A percentile compares a stretch with the other conserved stretches of the same genome.
These are phyloP conservation scores for Platysteira castanea DNA, from an alignment of 2,113 vertebrate species.

Conservation along the genomic window DNA sequence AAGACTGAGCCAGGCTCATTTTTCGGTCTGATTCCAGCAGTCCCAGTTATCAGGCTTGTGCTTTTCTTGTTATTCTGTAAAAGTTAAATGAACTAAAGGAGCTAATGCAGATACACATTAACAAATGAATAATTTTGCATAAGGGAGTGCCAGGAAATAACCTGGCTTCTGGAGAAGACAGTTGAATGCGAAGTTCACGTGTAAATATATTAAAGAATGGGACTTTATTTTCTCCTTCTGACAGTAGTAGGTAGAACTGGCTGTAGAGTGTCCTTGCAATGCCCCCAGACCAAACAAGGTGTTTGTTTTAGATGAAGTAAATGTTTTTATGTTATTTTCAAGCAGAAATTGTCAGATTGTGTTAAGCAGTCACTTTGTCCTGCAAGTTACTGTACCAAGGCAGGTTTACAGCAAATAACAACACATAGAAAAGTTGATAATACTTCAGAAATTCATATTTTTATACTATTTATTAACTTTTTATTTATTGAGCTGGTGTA, in stretches of 20 bases:
- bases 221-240: background rate
- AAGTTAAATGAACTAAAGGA: background rate
- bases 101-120: background rate
- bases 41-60: background rate
- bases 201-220: background rate
- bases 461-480: background rate
- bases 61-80: background rate
- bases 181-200: background rate
- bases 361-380: background rate
- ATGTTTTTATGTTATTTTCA: background rate
- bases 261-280: background rate
- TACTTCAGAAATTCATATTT: background rate
- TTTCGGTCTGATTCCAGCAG: background rate
- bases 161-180: background rate
- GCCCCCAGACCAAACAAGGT: background rate
- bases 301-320: background rate
- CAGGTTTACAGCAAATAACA: background rate
- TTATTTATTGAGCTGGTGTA: background rate
- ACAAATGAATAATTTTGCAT: background rate
- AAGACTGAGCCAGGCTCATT: background rate
- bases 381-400: background rate
- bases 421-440: background rate
- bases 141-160: background rate
- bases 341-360: background rate
- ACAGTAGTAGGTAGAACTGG: background rate